Conservation (phyloP, 1,140 invertebrate species). For the Anoplophora glabripennis region DNA sequence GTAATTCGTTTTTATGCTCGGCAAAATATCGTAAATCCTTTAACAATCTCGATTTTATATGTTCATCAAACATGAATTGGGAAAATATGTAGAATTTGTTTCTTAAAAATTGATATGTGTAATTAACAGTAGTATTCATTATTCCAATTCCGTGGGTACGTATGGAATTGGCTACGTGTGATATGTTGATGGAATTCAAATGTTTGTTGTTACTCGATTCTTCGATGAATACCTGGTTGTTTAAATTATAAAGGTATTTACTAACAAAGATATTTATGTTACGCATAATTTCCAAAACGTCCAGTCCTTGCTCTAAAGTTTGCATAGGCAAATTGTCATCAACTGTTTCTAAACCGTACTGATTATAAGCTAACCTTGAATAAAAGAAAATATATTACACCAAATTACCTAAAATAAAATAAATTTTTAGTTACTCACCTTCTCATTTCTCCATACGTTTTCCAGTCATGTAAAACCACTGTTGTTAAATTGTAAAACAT, state of each 20-base stretch:
- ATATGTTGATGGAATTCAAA: conserved; percentile 93
- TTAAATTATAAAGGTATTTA: conserved; percentile 93
- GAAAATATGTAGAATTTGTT: conserved; percentile 95
- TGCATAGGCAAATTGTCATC: conserved; percentile 94
- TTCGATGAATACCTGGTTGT: conserved; percentile 96
- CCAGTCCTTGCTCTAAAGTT: conserved; percentile 95
- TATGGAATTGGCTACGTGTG: conserved; percentile 96
- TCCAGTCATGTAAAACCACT: conserved; percentile 96
- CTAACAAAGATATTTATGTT: conserved; percentile 96
- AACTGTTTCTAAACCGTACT: conserved; percentile 77
- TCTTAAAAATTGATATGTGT: conserved; percentile 93
- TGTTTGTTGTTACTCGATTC: conserved; percentile 89
- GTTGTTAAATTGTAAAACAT: conserved; percentile 98
- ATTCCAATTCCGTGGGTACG: conserved; percentile 96
- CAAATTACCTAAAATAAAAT: conserved; percentile 7
- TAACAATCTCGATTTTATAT: conserved; percentile 92
- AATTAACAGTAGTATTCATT: conserved; percentile 96
- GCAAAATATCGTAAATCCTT: conserved; percentile 81
- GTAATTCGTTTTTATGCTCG: conserved; percentile 56
- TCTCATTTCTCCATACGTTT: conserved; percentile 95
- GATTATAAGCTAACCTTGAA: conserved; percentile 72
- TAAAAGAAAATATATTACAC: conserved; percentile 6
- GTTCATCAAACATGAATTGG: conserved; percentile 97
- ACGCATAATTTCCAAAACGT: conserved; percentile 96
- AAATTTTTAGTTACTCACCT: conserved; percentile 47